Base-by-base conservation (phyloP, 2,888 invertebrate species). In the Cheilosia scutellata region DNA sequence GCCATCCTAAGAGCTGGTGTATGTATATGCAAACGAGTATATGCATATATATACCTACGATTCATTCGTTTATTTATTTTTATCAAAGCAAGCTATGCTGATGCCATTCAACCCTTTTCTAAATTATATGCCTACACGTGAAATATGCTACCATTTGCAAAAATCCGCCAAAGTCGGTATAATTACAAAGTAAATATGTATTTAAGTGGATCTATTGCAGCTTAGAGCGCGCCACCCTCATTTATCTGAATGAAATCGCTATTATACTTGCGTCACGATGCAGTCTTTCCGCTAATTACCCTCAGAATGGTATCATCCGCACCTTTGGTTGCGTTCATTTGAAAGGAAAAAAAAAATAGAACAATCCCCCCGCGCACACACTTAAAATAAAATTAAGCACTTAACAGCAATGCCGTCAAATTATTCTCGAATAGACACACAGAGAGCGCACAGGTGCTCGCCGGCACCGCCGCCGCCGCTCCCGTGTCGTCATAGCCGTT, bases 271-370 rank as follows among this genome's bases (percentile, higher is more conserved):
- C 75, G 60, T 65, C 55, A 70, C 71, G 57, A 84, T 84, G 84
- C 80, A 84, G 84, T 71, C 65, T 71, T 76, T 84, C 80, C 71
- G 80, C 80, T 84, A 84, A 84, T 84, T 84, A 76, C 84, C 80
- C 65, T 76, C 55, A 84, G 70, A 76, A 71, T 37, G 42, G 70
- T 70, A 51, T 74, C 70, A 66, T 63, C 27, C 74, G 11, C 37
- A 63, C 57, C 57, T 37, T 29, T 44, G 5, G 37, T n/a, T 60
- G 42, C 51, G 27, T 58, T 27, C n/a, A 51, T 27, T 44, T 47
- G 42, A 40, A 55, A 16, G 58, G 49, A 49, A 42, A 62, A 63
- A 47, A 49, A 51, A 57, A 42, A 7, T 16, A 44, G 2, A 5
- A 51, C 58, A 47, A 29, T 55, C 11, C 4, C 65, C 16, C 33